phyloP scores from a whole-genome alignment of 2,113 vertebrate genomes.

The Chaetodon auriga region DNA sequence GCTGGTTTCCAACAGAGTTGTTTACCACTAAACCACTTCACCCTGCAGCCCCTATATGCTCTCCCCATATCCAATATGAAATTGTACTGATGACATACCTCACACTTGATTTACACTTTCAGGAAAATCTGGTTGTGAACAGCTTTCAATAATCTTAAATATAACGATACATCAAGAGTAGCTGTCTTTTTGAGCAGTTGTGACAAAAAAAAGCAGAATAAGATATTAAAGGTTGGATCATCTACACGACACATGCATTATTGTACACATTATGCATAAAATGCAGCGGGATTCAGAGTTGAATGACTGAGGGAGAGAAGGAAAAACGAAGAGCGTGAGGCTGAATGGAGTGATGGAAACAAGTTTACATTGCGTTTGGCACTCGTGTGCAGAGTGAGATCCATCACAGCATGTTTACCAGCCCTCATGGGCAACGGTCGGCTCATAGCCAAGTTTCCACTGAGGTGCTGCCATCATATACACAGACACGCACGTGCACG shows the following conservation, averaged over 20 bases:
- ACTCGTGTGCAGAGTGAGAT: constrained; percentile 69
- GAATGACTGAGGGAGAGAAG: constrained; percentile 1
- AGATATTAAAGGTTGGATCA: background rate
- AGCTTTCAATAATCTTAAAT: background rate
- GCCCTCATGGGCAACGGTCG: constrained; percentile 67
- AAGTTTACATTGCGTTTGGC: constrained; percentile 74
- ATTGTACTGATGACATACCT: constrained; percentile 8
- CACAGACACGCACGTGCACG: constrained; percentile 42
- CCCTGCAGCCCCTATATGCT: background rate
- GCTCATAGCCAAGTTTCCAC: constrained; percentile 76
- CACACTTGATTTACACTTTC: constrained; percentile 9
- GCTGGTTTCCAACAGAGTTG: constrained; percentile 22
- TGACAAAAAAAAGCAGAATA: constrained; percentile 19
- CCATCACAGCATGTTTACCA: constrained; percentile 69
- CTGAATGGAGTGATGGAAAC: constrained; percentile 64
- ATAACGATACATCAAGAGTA: constrained; percentile 2
- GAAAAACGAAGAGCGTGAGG: constrained; percentile 7
- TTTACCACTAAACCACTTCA: constrained; percentile 24
- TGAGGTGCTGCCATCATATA: constrained; percentile 45
- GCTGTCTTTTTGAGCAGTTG: background rate
- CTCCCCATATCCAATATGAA: background rate
- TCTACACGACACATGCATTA: too few relatives aligned
- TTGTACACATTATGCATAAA: background rate
- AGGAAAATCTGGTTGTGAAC: constrained; percentile 7
- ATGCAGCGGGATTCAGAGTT: constrained; percentile 13